A percentile compares a stretch with the other conserved stretches of the same genome.
phyloP scores from a whole-genome alignment of 1,140 invertebrate species.

The Bathynomus jamesi region DNA sequence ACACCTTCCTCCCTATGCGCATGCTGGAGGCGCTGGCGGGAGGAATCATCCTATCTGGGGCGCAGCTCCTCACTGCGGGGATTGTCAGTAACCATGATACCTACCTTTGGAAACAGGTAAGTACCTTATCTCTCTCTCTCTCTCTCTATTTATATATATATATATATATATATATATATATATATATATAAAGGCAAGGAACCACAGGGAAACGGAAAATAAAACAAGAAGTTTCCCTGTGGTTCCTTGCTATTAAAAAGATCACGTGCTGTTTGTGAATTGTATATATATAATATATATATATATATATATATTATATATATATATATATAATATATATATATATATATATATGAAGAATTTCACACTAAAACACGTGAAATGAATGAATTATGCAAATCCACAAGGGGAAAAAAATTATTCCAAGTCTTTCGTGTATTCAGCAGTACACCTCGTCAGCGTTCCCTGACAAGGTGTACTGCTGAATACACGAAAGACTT shows the following conservation, averaged over 20 bases:
- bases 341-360: conserved; percentile 2
- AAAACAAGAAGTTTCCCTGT: too few species aligned
- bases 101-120: conserved; percentile 38
- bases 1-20: conserved; percentile 70
- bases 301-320: background rate
- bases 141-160: conserved; percentile 11
- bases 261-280: background rate
- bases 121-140: background rate
- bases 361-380: too few species aligned
- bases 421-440: too few species aligned
- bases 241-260: too few species aligned
- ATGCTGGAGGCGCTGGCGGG: conserved; percentile 43
- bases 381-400: too few species aligned
- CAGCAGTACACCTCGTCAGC: too few species aligned
- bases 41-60: conserved; percentile 40
- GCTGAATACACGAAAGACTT: too few species aligned
- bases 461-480: too few species aligned
- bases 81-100: conserved; percentile 9
- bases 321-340: background rate
- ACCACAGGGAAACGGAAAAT: too few species aligned
- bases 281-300: background rate
- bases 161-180: conserved; percentile 21
- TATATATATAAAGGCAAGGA: conserved; percentile 13
- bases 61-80: conserved; percentile 9
- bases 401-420: too few species aligned